These are phyloP conservation scores for Pseudomyrmex concolor DNA, from an alignment of 1,140 invertebrate genomes.

Conservation along the genomic window DNA sequence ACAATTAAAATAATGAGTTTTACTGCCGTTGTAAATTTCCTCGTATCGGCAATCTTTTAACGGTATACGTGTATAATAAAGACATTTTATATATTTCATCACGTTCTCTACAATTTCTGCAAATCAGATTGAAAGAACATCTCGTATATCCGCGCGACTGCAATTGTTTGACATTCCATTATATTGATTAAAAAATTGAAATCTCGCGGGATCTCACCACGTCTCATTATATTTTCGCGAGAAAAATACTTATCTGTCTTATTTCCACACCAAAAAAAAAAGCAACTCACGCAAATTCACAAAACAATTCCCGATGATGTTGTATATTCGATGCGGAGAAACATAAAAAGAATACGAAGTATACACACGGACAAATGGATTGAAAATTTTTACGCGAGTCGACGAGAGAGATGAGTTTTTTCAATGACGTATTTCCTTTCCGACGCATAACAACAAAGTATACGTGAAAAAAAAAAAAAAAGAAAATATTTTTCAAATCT, in stretches of 20 bases:
- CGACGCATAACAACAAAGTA: background rate
- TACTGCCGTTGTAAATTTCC: too few relatives aligned
- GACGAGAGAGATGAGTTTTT: background rate
- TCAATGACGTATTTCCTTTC: background rate
- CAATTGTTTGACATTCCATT: constrained; percentile 21
- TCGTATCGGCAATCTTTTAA: too few relatives aligned
- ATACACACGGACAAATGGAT: background rate
- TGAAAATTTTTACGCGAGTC: constrained; percentile 7
- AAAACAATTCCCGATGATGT: background rate
- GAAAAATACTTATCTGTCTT: background rate
- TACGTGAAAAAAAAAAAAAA: background rate
- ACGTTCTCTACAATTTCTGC: background rate
- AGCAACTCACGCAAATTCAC: background rate
- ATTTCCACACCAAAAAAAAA: background rate
- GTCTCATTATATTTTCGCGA: background rate
- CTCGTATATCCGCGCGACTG: background rate
- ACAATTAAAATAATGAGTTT: too few relatives aligned
- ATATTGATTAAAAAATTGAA: constrained; percentile 48
- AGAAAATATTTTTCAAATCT: too few relatives aligned
- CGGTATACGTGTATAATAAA: too few relatives aligned
- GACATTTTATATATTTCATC: background rate
- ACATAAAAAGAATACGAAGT: background rate
- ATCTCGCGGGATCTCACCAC: background rate
- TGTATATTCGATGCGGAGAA: background rate
- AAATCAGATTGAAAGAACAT: background rate